Evolutionary conservation across 35 echinoderm and acorn worm genomes (phyloP), one percentile per base, ranked within the genome.

Genomic region (Stichopus chloronotus): DNA sequence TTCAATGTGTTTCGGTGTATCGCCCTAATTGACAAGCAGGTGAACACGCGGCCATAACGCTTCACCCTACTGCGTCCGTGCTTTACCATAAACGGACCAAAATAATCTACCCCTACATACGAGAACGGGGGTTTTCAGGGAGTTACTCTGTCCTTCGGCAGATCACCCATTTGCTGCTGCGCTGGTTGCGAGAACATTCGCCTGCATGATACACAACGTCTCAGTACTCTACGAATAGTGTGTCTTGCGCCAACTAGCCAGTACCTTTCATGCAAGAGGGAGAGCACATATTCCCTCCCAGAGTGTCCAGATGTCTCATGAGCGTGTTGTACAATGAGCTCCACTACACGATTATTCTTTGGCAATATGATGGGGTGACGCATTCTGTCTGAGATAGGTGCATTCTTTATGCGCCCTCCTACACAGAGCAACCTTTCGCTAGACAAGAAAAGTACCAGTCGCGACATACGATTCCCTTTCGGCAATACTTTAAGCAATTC

Each of bases 21-120:
- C 4, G 95, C 95, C 23, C 93, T 57, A 25, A 88, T 78, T 10
- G 25, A 53, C 25, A 96, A 22, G 56, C 95, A 96, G 79, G 95
- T 96, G 59, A 95, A 97, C 2, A 97, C 16, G 11, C 78, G 68
- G 43, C 95, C 95, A 92, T 96, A 96, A 57, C 95, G 53, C 58
- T 94, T 96, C 5, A 86, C 63, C 6, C 25, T 3, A 57, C 22
- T 54, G 5, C 95, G 89, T 58, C 93, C 95, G 79, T 78, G 52
- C 53, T 95, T 93, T 5, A 95, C 91, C 23, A 80, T 78, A 24
- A 93, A 83, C 10, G 91, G 94, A 6, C 94, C 94, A 90, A 95
- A 95, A 81, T 74, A 95, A 78, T 94, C 95, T 7, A 96, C 59
- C 1, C 95, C 95, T 7, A 94, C 90, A 21, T 22, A 69, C 4